phyloP scores from a whole-genome alignment of 1,140 invertebrate species.

The Penaeus chinensis region DNA sequence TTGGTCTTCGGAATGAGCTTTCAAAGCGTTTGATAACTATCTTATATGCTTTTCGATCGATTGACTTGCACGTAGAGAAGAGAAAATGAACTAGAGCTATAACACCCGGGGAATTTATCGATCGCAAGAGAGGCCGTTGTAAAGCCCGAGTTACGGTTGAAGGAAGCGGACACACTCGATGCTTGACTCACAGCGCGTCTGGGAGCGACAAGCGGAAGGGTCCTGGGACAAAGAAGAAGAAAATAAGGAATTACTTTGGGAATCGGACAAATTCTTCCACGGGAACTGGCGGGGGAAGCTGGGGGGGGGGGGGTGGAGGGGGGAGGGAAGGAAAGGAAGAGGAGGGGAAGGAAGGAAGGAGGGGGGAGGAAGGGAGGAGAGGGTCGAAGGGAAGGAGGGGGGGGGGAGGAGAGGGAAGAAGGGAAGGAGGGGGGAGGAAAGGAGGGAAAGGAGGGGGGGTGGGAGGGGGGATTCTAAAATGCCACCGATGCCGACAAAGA shows the following conservation, averaged over 20 bases:
- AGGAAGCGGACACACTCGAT: slow-evolving; percentile 42
- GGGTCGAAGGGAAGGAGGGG: no score
- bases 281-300: neutral
- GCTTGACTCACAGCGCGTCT: slow-evolving; percentile 58
- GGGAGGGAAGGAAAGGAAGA: neutral
- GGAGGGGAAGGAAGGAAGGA: no score
- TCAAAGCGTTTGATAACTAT: no score
- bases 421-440: neutral
- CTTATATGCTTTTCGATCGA: no score
- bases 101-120: neutral
- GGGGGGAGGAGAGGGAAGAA: no score
- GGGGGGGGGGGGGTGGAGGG: neutral
- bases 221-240: slow-evolving; percentile 57
- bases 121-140: neutral
- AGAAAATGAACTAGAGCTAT: no score
- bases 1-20: neutral
- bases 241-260: slow-evolving; percentile 55
- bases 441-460: neutral
- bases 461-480: slow-evolving; percentile 43
- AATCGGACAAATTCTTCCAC: slow-evolving; percentile 48
- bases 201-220: slow-evolving; percentile 58
- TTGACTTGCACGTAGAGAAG: no score
- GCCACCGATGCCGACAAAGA: slow-evolving; percentile 57
- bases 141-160: neutral
- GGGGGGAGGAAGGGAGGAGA: neutral